A percentile compares a stretch with the other conserved stretches of the same genome.
Conservation (phyloP, 2,113 vertebrate genomes). For the Chionis minor region DNA sequence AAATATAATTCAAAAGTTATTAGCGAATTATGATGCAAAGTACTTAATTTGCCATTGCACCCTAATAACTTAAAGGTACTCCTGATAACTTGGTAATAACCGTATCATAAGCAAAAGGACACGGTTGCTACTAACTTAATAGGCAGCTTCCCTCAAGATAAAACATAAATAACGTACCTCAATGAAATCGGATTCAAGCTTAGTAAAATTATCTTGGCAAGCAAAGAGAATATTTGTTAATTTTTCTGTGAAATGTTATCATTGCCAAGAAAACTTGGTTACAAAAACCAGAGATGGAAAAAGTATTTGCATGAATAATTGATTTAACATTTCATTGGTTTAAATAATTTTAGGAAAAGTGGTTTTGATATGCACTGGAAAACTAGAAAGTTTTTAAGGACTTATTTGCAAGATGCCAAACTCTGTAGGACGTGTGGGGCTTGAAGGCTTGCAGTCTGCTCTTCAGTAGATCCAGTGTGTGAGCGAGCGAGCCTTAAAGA, state of each 20-base stretch:
- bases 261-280: slow-evolving; percentile 66
- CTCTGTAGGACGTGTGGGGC: not conserved
- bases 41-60: slow-evolving; percentile 65
- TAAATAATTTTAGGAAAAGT: slow-evolving; percentile 45
- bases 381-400: slow-evolving; percentile 14
- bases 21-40: slow-evolving; percentile 63
- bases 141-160: slow-evolving; percentile 66
- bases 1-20: slow-evolving; percentile 44
- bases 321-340: slow-evolving; percentile 50
- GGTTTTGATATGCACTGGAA: slow-evolving; percentile 38
- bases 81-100: slow-evolving; percentile 56
- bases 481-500: not conserved
- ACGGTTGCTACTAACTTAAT: slow-evolving; percentile 57
- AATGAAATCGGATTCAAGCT: slow-evolving; percentile 64
- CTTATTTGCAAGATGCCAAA: not conserved
- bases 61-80: slow-evolving; percentile 63
- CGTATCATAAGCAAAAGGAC: slow-evolving; percentile 56
- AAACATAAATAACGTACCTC: slow-evolving; percentile 57
- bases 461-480: rapidly evolving
- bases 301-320: slow-evolving; percentile 62
- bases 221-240: slow-evolving; percentile 58
- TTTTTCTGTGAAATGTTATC: slow-evolving; percentile 62
- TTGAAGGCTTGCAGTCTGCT: not conserved
- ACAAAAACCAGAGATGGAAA: slow-evolving; percentile 58
- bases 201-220: slow-evolving; percentile 68